Evolutionary conservation across 1,140 invertebrate species (phyloP).

Genomic region (Zaprionus nigranus): DNA sequence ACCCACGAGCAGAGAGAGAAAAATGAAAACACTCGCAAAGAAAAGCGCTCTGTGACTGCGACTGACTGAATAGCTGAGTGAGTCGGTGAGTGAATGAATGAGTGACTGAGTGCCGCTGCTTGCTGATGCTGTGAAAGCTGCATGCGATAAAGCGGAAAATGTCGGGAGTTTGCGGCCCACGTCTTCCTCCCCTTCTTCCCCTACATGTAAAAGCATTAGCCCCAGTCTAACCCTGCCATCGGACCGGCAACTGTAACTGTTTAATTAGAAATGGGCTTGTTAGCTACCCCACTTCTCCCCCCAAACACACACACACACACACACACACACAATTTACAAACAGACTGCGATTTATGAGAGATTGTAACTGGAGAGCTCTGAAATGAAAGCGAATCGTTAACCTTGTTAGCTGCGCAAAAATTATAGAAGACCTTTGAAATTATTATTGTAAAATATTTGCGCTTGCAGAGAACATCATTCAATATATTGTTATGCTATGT

Average conservation of each 20-base stretch:
- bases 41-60: constrained; percentile 19
- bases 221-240: background rate
- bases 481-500: background rate
- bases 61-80: constrained; percentile 11
- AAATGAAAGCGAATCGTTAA: constrained; percentile 1
- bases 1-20: constrained; percentile 14
- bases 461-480: background rate
- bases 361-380: background rate
- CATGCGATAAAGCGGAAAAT: constrained; percentile 13
- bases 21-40: constrained; percentile 32
- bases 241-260: background rate
- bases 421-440: background rate
- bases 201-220: background rate
- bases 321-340: constrained; percentile 1
- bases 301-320: too few species aligned
- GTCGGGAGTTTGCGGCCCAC: background rate
- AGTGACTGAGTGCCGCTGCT: background rate
- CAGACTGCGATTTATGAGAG: background rate
- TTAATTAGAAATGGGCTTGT: constrained; percentile 9
- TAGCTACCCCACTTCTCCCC: background rate
- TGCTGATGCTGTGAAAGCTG: constrained; percentile 15
- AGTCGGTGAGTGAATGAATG: background rate
- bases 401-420: background rate
- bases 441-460: background rate
- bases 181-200: background rate